These are phyloP conservation scores for Struthio camelus DNA, from an alignment of 2,113 vertebrate species.

Conservation along the genomic window DNA sequence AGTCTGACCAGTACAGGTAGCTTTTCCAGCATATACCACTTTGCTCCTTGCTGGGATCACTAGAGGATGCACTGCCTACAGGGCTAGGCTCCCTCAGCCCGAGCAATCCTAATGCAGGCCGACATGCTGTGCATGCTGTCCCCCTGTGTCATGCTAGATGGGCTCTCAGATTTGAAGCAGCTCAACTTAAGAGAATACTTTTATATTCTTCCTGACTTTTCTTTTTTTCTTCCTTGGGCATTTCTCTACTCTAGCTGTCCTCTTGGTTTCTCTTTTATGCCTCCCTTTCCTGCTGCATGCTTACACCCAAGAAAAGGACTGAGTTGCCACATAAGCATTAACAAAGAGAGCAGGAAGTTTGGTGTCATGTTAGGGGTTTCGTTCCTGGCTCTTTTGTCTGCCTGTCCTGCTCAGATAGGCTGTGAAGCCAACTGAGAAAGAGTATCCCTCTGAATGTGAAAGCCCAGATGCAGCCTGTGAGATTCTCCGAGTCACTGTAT, in stretches of 20 bases:
- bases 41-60: not conserved
- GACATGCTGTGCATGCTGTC: not conserved
- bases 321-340: no score
- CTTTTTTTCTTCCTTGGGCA: not conserved
- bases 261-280: not conserved
- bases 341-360: not conserved
- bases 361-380: not conserved
- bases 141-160: not conserved
- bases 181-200: not conserved
- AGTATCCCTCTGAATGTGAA: not conserved
- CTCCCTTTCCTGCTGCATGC: not conserved
- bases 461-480: not conserved
- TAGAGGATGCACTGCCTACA: accelerated
- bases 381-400: accelerated
- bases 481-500: not conserved
- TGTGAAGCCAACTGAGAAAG: not conserved
- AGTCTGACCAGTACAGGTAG: not conserved
- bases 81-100: not conserved
- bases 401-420: not conserved
- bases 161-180: not conserved
- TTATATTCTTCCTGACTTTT: not conserved
- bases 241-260: not conserved
- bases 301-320: not conserved
- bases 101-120: not conserved
- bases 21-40: not conserved